These are phyloP conservation scores for Geococcyx californianus DNA, from an alignment of 2,113 vertebrate genomes.

Conservation along the genomic window DNA sequence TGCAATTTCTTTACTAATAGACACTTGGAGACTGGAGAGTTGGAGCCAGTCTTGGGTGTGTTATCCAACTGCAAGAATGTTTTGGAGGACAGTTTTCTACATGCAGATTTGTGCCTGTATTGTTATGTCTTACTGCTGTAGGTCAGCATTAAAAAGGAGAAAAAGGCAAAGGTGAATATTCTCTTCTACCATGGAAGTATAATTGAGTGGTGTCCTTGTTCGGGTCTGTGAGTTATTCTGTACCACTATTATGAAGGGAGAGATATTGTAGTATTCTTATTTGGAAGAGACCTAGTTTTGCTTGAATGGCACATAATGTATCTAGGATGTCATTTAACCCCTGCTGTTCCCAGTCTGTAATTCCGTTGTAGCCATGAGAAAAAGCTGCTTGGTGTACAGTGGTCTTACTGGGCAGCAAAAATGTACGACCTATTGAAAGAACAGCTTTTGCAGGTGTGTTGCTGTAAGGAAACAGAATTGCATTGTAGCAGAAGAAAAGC, in stretches of 20 bases:
- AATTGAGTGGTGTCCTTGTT: neutral
- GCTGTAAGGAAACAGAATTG: conserved; percentile 12
- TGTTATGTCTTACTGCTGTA: neutral
- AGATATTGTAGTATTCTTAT: neutral
- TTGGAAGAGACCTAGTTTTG: neutral
- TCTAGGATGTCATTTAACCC: neutral
- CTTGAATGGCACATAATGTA: neutral
- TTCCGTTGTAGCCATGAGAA: neutral
- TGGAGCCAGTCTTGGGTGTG: neutral
- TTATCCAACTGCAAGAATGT: neutral
- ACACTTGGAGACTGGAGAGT: neutral
- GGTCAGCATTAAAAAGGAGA: neutral
- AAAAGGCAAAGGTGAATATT: neutral
- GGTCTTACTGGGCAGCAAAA: neutral
- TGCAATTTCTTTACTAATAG: neutral
- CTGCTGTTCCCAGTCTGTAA: neutral
- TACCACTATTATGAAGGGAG: neutral
- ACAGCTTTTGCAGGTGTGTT: conserved; percentile 22
- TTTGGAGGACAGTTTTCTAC: neutral
- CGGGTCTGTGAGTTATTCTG: neutral
- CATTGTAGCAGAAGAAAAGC: conserved; percentile 5
- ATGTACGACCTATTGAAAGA: neutral
- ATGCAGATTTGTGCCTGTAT: neutral
- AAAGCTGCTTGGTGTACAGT: neutral
- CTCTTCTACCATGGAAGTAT: neutral